Percentiles rank a stretch among this genome's conserved stretches.
These are phyloP conservation scores for Ceuthmochares aereus DNA, from an alignment of 2,113 vertebrate species.

Conservation along the genomic window DNA sequence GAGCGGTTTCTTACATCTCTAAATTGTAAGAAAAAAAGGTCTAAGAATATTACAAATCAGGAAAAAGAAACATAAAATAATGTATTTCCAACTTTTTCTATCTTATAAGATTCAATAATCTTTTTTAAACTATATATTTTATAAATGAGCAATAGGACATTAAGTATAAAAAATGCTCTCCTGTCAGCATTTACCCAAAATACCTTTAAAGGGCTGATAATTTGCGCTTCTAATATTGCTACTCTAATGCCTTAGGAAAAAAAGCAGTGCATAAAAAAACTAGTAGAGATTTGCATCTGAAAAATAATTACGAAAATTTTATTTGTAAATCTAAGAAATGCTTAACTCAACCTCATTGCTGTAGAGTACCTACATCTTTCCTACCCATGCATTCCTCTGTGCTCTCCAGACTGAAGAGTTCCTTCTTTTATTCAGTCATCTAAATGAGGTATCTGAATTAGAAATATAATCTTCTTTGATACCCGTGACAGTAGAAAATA, in stretches of 20 bases:
- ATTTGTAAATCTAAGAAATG: neutral
- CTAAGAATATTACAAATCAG: neutral
- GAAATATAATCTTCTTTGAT: neutral
- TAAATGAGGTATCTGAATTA: neutral
- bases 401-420: neutral
- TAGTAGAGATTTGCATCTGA: neutral
- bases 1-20: neutral
- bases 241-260: neutral
- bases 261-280: neutral
- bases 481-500: neutral
- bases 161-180: neutral
- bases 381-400: neutral
- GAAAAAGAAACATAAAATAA: neutral
- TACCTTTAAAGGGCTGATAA: neutral
- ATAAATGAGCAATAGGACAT: neutral
- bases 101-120: neutral
- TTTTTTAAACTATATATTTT: neutral
- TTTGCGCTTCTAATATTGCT: neutral
- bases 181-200: neutral
- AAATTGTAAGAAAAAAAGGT: neutral
- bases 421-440: neutral
- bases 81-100: neutral
- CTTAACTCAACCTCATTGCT: neutral
- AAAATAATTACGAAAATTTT: neutral
- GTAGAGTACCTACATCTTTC: neutral